phyloP scores from a whole-genome alignment of 2,113 vertebrate genomes.

The Cacatua alba region DNA sequence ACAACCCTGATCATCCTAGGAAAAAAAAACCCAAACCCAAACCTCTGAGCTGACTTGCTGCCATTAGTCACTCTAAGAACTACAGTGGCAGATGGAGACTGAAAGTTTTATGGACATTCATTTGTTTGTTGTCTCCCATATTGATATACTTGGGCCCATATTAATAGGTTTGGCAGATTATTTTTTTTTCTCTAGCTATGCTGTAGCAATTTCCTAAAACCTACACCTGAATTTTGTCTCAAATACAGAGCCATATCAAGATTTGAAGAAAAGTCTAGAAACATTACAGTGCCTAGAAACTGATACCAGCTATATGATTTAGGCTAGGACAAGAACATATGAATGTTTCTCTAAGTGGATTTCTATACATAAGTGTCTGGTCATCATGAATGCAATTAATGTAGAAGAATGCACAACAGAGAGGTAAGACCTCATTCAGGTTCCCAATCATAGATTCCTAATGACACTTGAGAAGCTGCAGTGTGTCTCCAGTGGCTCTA shows the following conservation, averaged over 20 bases:
- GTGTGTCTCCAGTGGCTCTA: neutral
- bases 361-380: neutral
- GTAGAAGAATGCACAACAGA: neutral
- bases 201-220: neutral
- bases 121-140: neutral
- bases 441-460: neutral
- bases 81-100: neutral
- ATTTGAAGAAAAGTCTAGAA: neutral
- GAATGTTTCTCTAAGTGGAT: neutral
- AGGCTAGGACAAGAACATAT: neutral
- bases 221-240: neutral
- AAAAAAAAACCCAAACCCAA: neutral
- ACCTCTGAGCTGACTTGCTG: neutral
- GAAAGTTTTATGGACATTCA: neutral
- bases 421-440: neutral
- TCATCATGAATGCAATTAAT: accelerated
- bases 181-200: neutral
- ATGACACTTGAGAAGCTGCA: neutral
- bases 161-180: neutral
- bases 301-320: neutral
- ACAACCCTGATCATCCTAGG: neutral
- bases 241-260: neutral
- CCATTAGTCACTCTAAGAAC: neutral
- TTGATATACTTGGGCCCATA: neutral
- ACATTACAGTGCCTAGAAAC: neutral